A percentile compares a stretch with the other conserved stretches of the same genome.
Evolutionary conservation across 2,888 invertebrate genomes (phyloP).

Genomic region (Dicyrtoma fusca): DNA sequence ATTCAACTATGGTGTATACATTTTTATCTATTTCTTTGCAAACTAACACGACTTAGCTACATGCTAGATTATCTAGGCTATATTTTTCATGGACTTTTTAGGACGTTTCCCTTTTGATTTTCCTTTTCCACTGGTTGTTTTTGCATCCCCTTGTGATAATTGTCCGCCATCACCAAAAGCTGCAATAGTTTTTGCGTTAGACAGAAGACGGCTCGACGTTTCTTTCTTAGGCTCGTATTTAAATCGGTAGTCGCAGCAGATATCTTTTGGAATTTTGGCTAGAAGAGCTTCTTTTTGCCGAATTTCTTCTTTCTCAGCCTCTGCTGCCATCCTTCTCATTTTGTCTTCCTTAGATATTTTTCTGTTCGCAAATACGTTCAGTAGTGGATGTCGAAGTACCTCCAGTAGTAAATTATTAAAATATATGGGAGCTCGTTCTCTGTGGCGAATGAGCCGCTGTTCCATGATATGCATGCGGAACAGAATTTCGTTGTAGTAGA

Average conservation of each 20-base stretch:
- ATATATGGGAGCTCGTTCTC: constrained; percentile 63
- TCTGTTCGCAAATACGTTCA: constrained; percentile 50
- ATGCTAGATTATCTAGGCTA: too few species aligned
- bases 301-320: not conserved
- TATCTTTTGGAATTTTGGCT: constrained; percentile 30
- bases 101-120: not conserved
- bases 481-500: constrained; percentile 62
- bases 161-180: not conserved
- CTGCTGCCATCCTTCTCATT: constrained; percentile 9
- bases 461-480: constrained; percentile 66
- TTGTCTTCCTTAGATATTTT: constrained; percentile 37
- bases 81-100: not conserved
- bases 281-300: not conserved
- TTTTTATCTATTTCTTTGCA: too few species aligned
- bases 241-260: constrained; percentile 29
- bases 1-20: too few species aligned
- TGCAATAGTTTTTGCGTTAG: too few species aligned
- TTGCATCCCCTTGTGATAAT: not conserved
- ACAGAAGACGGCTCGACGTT: too few species aligned
- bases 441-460: constrained; percentile 67
- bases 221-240: constrained; percentile 17
- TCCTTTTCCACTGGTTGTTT: too few species aligned
- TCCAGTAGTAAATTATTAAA: constrained; percentile 48
- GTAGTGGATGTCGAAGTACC: constrained; percentile 50
- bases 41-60: too few species aligned